phyloP scores from a whole-genome alignment of 1,140 invertebrate genomes.

The Drosophila santomea region DNA sequence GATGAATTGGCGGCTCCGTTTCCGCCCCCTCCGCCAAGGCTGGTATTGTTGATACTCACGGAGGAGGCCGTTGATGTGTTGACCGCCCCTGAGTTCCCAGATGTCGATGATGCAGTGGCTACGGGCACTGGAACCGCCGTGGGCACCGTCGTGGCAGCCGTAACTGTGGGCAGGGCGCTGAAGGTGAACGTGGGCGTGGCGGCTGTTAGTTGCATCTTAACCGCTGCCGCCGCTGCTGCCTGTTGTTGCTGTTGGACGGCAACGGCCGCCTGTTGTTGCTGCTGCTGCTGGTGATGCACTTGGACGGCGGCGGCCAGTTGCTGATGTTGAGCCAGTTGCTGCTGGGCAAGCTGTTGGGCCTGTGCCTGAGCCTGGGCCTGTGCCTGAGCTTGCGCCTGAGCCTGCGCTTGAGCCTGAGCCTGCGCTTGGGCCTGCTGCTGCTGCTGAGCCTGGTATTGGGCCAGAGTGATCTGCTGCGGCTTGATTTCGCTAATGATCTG shows the following conservation, averaged over 20 bases:
- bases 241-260: slow-evolving; percentile 43
- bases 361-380: slow-evolving; percentile 45
- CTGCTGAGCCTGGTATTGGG: slow-evolving; percentile 81
- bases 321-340: slow-evolving; percentile 68
- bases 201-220: slow-evolving; percentile 69
- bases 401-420: slow-evolving; percentile 52
- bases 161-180: slow-evolving; percentile 74
- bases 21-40: not conserved
- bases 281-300: slow-evolving; percentile 70
- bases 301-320: slow-evolving; percentile 58
- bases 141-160: slow-evolving; percentile 36
- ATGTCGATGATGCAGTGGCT: slow-evolving; percentile 20
- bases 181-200: slow-evolving; percentile 81
- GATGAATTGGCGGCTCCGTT: slow-evolving; percentile 1
- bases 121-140: slow-evolving; percentile 21
- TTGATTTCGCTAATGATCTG: slow-evolving; percentile 84
- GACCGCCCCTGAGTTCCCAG: slow-evolving; percentile 9
- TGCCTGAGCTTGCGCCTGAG: slow-evolving; percentile 53
- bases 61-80: slow-evolving; percentile 7
- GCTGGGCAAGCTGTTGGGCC: slow-evolving; percentile 58
- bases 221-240: slow-evolving; percentile 48
- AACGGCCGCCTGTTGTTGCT: slow-evolving; percentile 50
- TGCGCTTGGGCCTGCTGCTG: slow-evolving; percentile 69
- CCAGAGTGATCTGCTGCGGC: slow-evolving; percentile 80
- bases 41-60: slow-evolving; percentile 30